Evolutionary conservation across 1,140 invertebrate species (phyloP).

Genomic region (Atta cephalotes): DNA sequence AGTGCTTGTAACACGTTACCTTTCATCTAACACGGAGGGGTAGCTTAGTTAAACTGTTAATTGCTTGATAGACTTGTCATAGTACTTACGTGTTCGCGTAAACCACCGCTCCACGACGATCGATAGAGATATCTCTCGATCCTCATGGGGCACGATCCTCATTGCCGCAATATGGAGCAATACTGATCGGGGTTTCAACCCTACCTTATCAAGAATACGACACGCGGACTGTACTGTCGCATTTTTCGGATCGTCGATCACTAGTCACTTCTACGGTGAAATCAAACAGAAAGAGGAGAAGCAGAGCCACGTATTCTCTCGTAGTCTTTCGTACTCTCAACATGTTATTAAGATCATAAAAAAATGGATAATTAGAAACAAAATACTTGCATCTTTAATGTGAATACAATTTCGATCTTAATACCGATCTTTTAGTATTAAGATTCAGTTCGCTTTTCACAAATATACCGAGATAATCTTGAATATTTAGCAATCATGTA

Average conservation of each 20-base stretch:
- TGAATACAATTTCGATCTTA: neutral
- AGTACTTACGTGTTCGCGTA: constrained; percentile 72
- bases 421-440: neutral
- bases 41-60: constrained; percentile 68
- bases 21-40: constrained; percentile 67
- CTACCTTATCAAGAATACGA: constrained; percentile 69
- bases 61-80: constrained; percentile 52
- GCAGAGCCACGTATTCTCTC: constrained; percentile 62
- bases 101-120: constrained; percentile 55
- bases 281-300: constrained; percentile 24
- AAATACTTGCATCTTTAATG: neutral
- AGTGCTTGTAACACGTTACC: constrained; percentile 56
- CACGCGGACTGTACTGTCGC: constrained; percentile 38
- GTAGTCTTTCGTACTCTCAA: neutral
- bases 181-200: constrained; percentile 65
- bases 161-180: constrained; percentile 45
- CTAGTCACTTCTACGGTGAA: constrained; percentile 22
- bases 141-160: constrained; percentile 51
- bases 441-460: neutral
- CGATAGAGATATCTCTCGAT: constrained; percentile 59
- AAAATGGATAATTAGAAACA: neutral
- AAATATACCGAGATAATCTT: neutral
- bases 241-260: constrained; percentile 16
- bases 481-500: neutral
- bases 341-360: neutral